Conservation (phyloP, 2,113 vertebrate species). For the Sminthopsis crassicaudata region DNA sequence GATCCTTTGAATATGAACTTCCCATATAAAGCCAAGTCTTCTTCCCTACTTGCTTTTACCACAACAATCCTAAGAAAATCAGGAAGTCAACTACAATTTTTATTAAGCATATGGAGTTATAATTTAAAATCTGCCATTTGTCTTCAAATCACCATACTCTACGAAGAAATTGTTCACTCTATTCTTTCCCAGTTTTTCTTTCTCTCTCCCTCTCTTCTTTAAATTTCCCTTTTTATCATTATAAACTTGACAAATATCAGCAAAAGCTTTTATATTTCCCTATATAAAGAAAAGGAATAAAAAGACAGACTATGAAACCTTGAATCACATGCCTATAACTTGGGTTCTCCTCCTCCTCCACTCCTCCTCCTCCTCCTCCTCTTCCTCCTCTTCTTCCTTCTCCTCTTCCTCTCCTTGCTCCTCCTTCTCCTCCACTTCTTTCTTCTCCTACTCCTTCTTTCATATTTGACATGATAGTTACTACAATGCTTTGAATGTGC, state of each 20-base stretch:
- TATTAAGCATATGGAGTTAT: neutral
- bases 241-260: neutral
- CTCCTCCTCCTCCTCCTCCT: no score
- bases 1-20: neutral
- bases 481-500: neutral
- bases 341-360: neutral
- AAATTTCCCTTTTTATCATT: neutral
- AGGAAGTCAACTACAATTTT: neutral
- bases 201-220: neutral
- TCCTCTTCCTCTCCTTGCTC: no score
- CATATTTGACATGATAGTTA: neutral
- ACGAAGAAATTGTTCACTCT: neutral
- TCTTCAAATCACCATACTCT: neutral
- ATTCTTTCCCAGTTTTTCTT: neutral
- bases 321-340: neutral
- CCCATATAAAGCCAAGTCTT: no score
- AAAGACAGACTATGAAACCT: neutral
- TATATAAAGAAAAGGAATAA: neutral
- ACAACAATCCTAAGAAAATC: neutral
- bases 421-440: no score
- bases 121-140: neutral
- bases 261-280: neutral
- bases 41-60: neutral
- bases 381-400: no score
- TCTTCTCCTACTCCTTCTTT: neutral